These are phyloP conservation scores for Petrolisthes cinctipes DNA, from an alignment of 2,888 invertebrate species.

Conservation along the genomic window DNA sequence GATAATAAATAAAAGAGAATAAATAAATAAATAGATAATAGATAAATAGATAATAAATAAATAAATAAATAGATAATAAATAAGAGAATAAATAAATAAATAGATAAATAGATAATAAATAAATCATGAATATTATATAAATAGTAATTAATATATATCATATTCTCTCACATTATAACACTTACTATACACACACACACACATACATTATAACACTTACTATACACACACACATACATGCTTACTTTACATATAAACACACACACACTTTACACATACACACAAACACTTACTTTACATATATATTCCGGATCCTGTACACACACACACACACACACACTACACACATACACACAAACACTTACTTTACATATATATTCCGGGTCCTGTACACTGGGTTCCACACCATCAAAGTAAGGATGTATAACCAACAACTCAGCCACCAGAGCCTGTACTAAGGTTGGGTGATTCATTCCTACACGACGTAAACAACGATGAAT, in stretches of 20 bases:
- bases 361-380: conserved; percentile 72
- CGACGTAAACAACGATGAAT: conserved; percentile 84
- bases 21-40: not conserved
- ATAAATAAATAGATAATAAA: not conserved
- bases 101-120: not conserved
- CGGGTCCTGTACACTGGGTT: conserved; percentile 95
- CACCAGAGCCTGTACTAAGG: conserved; percentile 88
- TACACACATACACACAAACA: no score
- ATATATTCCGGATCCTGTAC: no score
- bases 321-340: no score
- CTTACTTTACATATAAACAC: no score
- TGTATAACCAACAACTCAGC: conserved; percentile 91
- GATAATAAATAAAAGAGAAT: not conserved
- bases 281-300: no score
- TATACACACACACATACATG: no score
- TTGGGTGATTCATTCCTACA: conserved; percentile 89
- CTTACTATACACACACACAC: not conserved
- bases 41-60: not conserved
- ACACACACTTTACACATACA: no score
- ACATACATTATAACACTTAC: not conserved
- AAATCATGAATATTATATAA: not conserved
- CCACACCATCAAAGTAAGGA: conserved; percentile 96
- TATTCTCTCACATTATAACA: no score
- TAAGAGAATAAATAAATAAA: not conserved
- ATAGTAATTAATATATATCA: not conserved